Base-by-base conservation (phyloP, 2,797 vertebrate species). In the Cyclura pinguis region DNA sequence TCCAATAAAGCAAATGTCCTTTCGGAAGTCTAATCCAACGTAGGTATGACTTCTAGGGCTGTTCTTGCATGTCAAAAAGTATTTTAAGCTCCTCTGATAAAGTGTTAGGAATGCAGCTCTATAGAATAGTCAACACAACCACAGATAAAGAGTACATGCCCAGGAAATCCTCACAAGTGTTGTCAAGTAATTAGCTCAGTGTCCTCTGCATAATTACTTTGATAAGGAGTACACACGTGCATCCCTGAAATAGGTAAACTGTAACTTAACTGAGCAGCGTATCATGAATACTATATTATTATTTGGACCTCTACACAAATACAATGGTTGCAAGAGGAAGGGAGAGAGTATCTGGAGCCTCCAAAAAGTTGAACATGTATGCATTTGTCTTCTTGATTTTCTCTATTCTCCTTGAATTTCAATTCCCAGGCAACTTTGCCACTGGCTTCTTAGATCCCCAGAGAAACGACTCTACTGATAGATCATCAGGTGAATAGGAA, bases 201-300 rank as follows among this genome's bases (percentile, higher is more conserved):
- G 24, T 0, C 67, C 92, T 92, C 85, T 77, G 20, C 89, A 91
- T 67, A 93, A 94, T 91, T 93, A 93, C 86, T 5, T 64, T 73
- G 74, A 69, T 88, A 80, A 57, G 92, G 52, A 84, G 42, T 55
- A 59, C 0, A 62, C 29, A 84, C 59, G 80, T 80, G 47, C 22
- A 89, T 29, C 29, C 59, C 4, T 29, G 88, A 88, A 16, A 84
- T 20, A 62, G 4, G 38, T 69, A 27, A 50, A 42, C 27, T 81
- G 85, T 85, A 72, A 32, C 18, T 81, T 59, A 88, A 12, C 7
- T 42, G 78, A 92, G 88, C 8, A 90, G 50, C 57, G 90, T 84
- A 80, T 27, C 18, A 88, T 69, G n/a, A 62, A 84, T 24, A 6
- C 80, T 35, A 84, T 13, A 91, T 91, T 27, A 78, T 50, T 88